A percentile compares a stretch with the other conserved stretches of the same genome.
Evolutionary conservation across 2,888 invertebrate genomes (phyloP).

Genomic region (Acanthosepion esculentum): DNA sequence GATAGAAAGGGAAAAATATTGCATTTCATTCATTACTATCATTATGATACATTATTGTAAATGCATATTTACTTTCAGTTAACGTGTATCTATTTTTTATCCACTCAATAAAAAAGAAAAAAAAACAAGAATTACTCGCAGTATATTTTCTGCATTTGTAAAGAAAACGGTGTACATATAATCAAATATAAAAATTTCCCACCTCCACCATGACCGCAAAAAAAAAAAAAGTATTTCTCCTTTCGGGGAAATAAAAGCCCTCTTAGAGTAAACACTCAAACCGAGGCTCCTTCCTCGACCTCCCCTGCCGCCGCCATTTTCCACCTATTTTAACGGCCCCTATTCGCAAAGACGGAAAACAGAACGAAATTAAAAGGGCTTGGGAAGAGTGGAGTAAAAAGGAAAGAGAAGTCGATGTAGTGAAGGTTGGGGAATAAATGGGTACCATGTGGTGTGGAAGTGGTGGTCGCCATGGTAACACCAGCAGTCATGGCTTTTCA

Average conservation of each 20-base stretch:
- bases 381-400: background rate
- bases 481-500: background rate
- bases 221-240: too few relatives aligned
- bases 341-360: slow-evolving; percentile 15
- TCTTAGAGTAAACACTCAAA: background rate
- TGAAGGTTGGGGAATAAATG: background rate
- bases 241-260: background rate
- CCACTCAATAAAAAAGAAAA: too few relatives aligned
- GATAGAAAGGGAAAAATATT: too few relatives aligned
- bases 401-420: background rate
- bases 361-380: background rate
- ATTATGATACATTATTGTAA: too few relatives aligned
- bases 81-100: too few relatives aligned
- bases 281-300: background rate
- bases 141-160: background rate
- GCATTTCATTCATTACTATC: too few relatives aligned
- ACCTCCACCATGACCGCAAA: too few relatives aligned
- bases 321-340: slow-evolving; percentile 15
- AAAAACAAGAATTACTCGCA: too few relatives aligned
- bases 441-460: background rate
- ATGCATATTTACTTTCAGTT: too few relatives aligned
- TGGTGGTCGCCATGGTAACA: background rate
- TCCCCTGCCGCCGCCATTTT: background rate
- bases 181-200: too few relatives aligned
- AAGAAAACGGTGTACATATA: background rate